Percentiles rank a stretch among this genome's conserved stretches.
phyloP scores from a whole-genome alignment of 2,888 invertebrate species.

The Smittia sp. region DNA sequence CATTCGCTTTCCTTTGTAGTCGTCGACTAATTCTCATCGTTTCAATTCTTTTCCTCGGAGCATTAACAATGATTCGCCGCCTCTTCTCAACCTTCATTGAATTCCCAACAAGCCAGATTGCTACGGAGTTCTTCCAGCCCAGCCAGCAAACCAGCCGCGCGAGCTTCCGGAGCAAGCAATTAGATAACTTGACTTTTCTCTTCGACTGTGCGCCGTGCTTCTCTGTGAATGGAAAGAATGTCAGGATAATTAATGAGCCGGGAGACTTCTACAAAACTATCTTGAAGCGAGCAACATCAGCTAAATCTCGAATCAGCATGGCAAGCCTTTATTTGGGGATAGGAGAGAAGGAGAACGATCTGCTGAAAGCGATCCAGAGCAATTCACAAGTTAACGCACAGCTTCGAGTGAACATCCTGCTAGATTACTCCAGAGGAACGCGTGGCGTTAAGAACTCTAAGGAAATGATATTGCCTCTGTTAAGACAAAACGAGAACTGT shows the following conservation, averaged over 20 bases:
- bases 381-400: conserved; percentile 59
- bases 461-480: conserved; percentile 72
- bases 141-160: conserved; percentile 14
- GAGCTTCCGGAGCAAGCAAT: conserved; percentile 46
- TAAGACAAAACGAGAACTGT: conserved; percentile 62
- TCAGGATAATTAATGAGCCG: conserved; percentile 74
- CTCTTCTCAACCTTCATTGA: conserved; percentile 49
- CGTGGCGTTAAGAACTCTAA: conserved; percentile 75
- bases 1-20: no score
- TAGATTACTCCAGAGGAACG: conserved; percentile 88
- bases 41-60: background rate
- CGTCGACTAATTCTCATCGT: background rate
- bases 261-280: conserved; percentile 72
- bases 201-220: conserved; percentile 65
- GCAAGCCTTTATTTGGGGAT: conserved; percentile 93
- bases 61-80: conserved; percentile 47
- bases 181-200: conserved; percentile 63
- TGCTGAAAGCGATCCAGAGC: conserved; percentile 68
- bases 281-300: conserved; percentile 63
- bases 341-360: conserved; percentile 73
- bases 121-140: conserved; percentile 19
- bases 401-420: conserved; percentile 70
- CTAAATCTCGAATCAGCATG: conserved; percentile 71
- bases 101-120: conserved; percentile 43
- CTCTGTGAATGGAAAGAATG: conserved; percentile 64